Evolutionary conservation across 2,113 vertebrate species (phyloP).

Genomic region (Merops nubicus): DNA sequence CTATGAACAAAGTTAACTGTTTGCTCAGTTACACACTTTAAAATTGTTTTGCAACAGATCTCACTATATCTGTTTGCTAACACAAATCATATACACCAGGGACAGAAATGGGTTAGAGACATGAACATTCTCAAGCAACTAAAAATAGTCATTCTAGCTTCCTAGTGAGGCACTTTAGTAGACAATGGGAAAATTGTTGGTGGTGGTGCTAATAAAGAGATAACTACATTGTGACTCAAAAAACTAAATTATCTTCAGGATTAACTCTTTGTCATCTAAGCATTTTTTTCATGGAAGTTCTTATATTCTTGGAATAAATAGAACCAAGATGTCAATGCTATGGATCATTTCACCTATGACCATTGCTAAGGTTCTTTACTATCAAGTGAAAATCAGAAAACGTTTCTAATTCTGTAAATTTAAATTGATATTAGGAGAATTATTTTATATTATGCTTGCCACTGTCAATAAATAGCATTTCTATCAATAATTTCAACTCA

Average conservation of each 20-base stretch:
- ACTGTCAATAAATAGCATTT: background rate
- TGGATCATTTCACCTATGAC: background rate
- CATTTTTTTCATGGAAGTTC: constrained; percentile 1
- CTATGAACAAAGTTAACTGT: background rate
- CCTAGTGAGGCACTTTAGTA: background rate
- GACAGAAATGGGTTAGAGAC: background rate
- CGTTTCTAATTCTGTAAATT: background rate
- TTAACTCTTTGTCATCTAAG: background rate
- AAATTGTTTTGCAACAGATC: background rate
- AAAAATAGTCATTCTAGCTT: background rate
- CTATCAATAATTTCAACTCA: background rate
- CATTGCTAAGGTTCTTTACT: background rate
- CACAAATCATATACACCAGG: background rate
- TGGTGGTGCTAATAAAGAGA: background rate
- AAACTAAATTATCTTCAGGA: background rate
- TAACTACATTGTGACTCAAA: background rate
- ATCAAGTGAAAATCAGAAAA: background rate
- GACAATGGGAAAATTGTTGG: background rate
- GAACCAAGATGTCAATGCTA: background rate
- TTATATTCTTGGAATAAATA: constrained; percentile 20
- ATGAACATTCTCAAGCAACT: background rate
- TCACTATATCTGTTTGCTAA: background rate
- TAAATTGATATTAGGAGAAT: background rate
- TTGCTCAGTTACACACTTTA: background rate
- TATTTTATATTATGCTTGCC: background rate